These are phyloP conservation scores for Pantherophis vulpinus DNA, from an alignment of 2,797 vertebrate species.

Conservation along the genomic window DNA sequence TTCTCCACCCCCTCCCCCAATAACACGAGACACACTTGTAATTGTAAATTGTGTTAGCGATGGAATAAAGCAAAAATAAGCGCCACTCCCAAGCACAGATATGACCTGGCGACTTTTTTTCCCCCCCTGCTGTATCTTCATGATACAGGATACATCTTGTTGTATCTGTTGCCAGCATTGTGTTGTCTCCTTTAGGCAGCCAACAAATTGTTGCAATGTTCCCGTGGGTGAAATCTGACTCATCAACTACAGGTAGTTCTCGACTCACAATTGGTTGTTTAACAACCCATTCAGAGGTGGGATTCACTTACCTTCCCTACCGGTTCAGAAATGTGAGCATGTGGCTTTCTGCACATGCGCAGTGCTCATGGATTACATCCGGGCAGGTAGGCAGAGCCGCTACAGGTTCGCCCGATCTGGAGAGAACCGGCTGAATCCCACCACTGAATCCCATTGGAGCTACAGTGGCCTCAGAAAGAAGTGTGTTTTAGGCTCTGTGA, in stretches of 20 bases:
- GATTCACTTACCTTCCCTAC: too few relatives aligned
- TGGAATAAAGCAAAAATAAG: not conserved
- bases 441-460: too few relatives aligned
- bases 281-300: too few relatives aligned
- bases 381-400: too few relatives aligned
- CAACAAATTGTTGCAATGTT: not conserved
- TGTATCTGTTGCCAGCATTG: not conserved
- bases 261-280: not conserved
- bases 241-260: not conserved
- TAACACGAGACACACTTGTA: not conserved
- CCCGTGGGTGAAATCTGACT: not conserved
- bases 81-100: not conserved
- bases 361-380: too few relatives aligned
- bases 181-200: not conserved
- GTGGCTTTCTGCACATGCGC: too few relatives aligned
- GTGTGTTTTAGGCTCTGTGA: not conserved
- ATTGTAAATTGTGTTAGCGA: not conserved
- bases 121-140: not conserved
- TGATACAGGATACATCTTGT: not conserved
- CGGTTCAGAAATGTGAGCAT: too few relatives aligned
- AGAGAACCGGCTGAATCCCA: too few relatives aligned
- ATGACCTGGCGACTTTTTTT: not conserved
- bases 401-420: too few relatives aligned
- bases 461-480: not conserved
- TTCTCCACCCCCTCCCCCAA: accelerated